phyloP scores from a whole-genome alignment of 1,140 invertebrate species.

The Copidosoma floridanum region DNA sequence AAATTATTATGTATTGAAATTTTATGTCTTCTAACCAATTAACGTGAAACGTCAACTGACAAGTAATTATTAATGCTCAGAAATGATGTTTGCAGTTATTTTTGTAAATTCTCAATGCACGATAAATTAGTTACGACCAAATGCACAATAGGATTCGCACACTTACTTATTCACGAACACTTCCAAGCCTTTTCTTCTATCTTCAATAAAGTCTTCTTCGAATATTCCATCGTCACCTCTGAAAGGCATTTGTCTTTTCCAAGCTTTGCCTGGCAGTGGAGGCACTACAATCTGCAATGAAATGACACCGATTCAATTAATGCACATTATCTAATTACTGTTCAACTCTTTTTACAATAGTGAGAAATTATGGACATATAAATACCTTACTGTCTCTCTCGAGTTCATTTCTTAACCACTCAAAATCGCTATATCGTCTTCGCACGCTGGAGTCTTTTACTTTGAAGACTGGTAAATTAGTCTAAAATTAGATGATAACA shows the following conservation, averaged over 20 bases:
- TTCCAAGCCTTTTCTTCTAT: conserved; percentile 96
- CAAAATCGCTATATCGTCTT: conserved; percentile 98
- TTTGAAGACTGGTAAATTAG: conserved; percentile 99
- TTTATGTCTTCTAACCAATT: too few relatives aligned
- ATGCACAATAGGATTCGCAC: too few relatives aligned
- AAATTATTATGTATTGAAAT: too few relatives aligned
- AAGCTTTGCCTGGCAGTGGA: conserved; percentile 94
- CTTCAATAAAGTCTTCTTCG: conserved; percentile 99
- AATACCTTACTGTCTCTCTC: conserved; percentile 99
- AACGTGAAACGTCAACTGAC: too few relatives aligned
- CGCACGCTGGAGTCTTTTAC: conserved; percentile 98
- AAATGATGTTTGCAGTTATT: too few relatives aligned
- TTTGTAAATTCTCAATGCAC: too few relatives aligned
- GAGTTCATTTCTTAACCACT: conserved; percentile 98
- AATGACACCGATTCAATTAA: background rate
- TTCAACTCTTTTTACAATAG: too few relatives aligned
- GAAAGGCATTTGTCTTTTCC: conserved; percentile 98
- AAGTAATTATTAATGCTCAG: too few relatives aligned
- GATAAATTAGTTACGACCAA: too few relatives aligned
- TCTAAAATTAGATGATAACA: conserved; percentile 64
- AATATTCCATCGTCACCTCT: conserved; percentile 98
- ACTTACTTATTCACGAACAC: conserved; percentile 96
- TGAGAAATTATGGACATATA: too few relatives aligned
- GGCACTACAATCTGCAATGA: conserved; percentile 90
- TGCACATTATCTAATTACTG: too few relatives aligned